phyloP scores from a whole-genome alignment of 30 jellyfish, hydroid and myxozoan genomes.

The Aurelia aurita complex sp. Pacific region DNA sequence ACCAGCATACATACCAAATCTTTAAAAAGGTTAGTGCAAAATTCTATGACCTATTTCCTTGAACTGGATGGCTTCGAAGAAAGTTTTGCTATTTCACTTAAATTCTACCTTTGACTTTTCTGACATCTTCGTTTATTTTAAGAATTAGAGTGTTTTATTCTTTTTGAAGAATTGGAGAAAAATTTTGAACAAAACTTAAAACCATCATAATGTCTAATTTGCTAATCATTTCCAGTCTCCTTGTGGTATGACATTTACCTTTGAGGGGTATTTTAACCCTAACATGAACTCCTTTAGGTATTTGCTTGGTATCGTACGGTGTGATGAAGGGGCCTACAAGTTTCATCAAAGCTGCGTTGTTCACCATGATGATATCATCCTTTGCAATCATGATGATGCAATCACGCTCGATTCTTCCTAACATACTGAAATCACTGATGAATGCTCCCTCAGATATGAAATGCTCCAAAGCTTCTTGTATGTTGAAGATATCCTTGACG shows the following conservation, averaged over 20 bases:
- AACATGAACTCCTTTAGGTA: slow-evolving; percentile 20
- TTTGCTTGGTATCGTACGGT: slow-evolving; percentile 2
- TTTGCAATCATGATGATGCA: slow-evolving; percentile 39
- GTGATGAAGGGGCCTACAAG: slow-evolving; percentile 27
- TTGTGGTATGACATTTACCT: neutral
- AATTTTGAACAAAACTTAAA: too few species aligned
- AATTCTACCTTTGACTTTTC: too few species aligned
- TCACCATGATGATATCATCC: slow-evolving; percentile 31
- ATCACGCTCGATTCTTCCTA: slow-evolving; percentile 42
- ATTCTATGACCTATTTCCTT: too few species aligned
- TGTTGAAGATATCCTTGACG: slow-evolving; percentile 26
- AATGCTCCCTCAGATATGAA: slow-evolving; percentile 19
- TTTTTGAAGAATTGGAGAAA: too few species aligned
- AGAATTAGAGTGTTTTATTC: too few species aligned
- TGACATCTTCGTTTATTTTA: too few species aligned
- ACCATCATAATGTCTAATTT: too few species aligned
- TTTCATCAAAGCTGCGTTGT: slow-evolving; percentile 9
- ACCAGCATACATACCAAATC: too few species aligned
- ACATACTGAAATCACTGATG: slow-evolving; percentile 42
- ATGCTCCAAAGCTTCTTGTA: slow-evolving; percentile 19
- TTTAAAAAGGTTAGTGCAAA: too few species aligned
- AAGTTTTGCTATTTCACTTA: too few species aligned
- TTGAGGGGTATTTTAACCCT: slow-evolving; percentile 19
- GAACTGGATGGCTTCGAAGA: too few species aligned
- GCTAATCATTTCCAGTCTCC: too few species aligned